These are phyloP conservation scores for Bembecia ichneumoniformis DNA, from an alignment of 2,888 invertebrate genomes.

Conservation along the genomic window DNA sequence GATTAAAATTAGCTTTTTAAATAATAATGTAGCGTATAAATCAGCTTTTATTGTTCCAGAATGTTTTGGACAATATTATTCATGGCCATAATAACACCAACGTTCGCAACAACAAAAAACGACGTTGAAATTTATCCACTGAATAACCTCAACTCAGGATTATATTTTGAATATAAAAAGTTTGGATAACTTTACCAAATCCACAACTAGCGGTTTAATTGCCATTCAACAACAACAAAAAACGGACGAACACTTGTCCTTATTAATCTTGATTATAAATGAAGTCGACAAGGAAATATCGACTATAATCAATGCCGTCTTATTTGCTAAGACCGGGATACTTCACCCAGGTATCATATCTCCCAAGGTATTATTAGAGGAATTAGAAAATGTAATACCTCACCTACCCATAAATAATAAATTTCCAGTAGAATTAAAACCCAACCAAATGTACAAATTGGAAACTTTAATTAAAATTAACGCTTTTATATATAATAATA, in stretches of 20 bases:
- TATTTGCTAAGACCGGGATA: background rate
- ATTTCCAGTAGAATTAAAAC: background rate
- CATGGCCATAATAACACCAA: too few relatives aligned
- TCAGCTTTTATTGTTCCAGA: too few relatives aligned
- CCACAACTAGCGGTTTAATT: background rate
- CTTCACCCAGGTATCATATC: background rate
- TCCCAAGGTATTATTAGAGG: background rate
- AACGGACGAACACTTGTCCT: background rate
- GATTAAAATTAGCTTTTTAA: too few relatives aligned
- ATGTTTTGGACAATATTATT: too few relatives aligned
- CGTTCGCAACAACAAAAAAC: too few relatives aligned
- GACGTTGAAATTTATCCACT: too few relatives aligned
- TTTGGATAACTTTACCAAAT: background rate
- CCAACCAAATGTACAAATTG: background rate
- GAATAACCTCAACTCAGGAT: too few relatives aligned
- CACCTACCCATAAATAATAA: background rate
- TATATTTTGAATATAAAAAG: too few relatives aligned
- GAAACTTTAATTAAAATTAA: too few relatives aligned
- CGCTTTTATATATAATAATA: too few relatives aligned
- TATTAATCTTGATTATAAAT: background rate
- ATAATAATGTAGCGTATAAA: too few relatives aligned
- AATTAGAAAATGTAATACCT: background rate
- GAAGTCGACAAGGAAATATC: background rate
- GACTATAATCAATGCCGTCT: background rate
- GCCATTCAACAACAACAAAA: background rate